Evolutionary conservation across 2,888 invertebrate species (phyloP).

Genomic region (Phragmatobia fuliginosa): DNA sequence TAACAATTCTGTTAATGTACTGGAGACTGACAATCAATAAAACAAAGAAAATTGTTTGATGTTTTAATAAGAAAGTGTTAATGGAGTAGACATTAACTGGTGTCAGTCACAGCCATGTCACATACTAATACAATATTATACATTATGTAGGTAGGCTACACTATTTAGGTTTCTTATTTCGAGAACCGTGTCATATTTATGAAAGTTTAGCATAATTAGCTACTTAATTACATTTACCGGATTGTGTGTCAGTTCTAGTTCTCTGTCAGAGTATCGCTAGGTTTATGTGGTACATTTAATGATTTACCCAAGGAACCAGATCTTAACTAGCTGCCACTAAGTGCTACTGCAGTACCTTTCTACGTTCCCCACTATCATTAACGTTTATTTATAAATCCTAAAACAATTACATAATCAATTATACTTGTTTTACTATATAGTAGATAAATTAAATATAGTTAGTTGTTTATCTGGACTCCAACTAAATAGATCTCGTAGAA

Average conservation of each 20-base stretch:
- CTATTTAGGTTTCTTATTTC: not conserved
- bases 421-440: too few species aligned
- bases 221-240: not conserved
- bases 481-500: not conserved
- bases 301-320: too few species aligned
- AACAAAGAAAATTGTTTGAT: conserved; percentile 25
- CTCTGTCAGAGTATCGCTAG: not conserved
- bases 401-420: too few species aligned
- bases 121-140: not conserved
- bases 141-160: not conserved
- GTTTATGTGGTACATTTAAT: not conserved
- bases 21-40: conserved; percentile 26
- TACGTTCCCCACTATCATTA: too few species aligned
- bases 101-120: not conserved
- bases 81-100: conserved; percentile 3
- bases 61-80: conserved; percentile 11
- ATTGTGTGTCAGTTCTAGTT: not conserved
- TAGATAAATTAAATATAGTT: too few species aligned
- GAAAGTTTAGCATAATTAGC: not conserved
- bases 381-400: too few species aligned
- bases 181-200: not conserved
- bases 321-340: too few species aligned
- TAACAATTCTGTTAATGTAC: conserved; percentile 38
- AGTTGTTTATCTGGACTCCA: too few species aligned
- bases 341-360: too few species aligned